A percentile compares a stretch with the other conserved stretches of the same genome.
phyloP scores from a whole-genome alignment of 2,113 vertebrate species.

The Saguinus midas region DNA sequence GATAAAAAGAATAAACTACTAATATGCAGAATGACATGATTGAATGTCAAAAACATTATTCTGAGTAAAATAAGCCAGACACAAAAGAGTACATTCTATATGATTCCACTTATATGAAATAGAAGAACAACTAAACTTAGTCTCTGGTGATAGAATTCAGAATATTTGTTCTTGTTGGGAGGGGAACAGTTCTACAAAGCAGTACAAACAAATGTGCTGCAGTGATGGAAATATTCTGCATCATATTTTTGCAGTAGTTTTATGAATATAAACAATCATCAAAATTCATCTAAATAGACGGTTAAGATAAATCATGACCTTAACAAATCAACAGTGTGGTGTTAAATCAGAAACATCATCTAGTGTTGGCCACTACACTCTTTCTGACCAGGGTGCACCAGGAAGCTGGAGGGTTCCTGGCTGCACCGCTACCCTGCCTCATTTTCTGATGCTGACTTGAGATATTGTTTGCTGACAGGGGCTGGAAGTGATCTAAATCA shows the following conservation, averaged over 20 bases:
- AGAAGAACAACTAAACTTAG: background rate
- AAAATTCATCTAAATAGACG: background rate
- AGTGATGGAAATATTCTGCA: background rate
- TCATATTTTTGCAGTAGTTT: background rate
- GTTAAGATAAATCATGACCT: background rate
- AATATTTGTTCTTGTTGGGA: background rate
- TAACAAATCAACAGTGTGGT: background rate
- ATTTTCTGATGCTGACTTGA: background rate
- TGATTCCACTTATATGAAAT: background rate
- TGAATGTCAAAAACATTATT: background rate
- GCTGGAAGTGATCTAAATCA: constrained; percentile 66
- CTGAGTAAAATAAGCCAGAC: background rate
- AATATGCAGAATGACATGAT: background rate
- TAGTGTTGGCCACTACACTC: background rate
- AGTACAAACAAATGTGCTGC: background rate
- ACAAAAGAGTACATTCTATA: background rate
- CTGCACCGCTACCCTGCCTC: constrained; percentile 11
- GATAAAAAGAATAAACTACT: background rate
- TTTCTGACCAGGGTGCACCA: constrained; percentile 32
- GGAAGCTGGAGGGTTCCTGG: background rate
- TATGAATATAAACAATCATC: background rate
- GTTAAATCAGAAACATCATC: background rate
- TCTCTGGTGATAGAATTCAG: background rate
- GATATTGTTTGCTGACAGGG: constrained; percentile 72
- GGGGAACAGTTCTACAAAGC: background rate